Percentiles rank a stretch among this genome's conserved stretches.
These are phyloP conservation scores for Dusona sp. DNA, from an alignment of 2,888 invertebrate genomes.

Conservation along the genomic window DNA sequence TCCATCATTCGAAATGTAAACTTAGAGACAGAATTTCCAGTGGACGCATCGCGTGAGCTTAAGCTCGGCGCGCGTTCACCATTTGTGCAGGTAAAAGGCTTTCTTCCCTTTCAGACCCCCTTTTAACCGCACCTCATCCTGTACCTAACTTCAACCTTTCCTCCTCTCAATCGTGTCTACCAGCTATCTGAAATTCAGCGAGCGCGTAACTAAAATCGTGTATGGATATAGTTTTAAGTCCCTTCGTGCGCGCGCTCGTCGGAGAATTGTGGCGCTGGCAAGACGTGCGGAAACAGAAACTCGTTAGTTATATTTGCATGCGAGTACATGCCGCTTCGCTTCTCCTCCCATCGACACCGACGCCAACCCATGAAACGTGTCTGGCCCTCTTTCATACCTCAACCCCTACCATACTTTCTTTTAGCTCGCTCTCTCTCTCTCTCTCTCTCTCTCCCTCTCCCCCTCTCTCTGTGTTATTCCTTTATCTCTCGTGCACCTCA, in stretches of 20 bases:
- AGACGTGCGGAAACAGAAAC: conserved; percentile 68
- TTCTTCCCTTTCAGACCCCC: background rate
- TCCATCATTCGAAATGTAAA: conserved; percentile 60
- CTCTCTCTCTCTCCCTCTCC: background rate
- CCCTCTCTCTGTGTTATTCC: background rate
- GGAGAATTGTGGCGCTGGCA: conserved; percentile 63
- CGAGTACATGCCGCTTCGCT: conserved; percentile 59
- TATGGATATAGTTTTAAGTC: conserved; percentile 64
- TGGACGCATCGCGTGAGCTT: conserved; percentile 58
- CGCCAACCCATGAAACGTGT: conserved; percentile 48
- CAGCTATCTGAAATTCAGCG: conserved; percentile 57
- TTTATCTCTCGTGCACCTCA: background rate
- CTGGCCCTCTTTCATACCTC: conserved; percentile 20
- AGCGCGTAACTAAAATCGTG: conserved; percentile 64
- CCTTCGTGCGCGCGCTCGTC: conserved; percentile 61
- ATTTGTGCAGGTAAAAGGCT: conserved; percentile 33
- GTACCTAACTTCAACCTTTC: background rate
- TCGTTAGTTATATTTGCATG: conserved; percentile 68
- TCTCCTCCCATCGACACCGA: conserved; percentile 33
- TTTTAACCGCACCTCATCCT: background rate
- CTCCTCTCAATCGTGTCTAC: conserved; percentile 61
- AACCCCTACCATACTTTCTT: conserved; percentile 5
- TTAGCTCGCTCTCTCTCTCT: conserved; percentile 5
- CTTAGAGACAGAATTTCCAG: conserved; percentile 53
- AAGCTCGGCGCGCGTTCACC: conserved; percentile 5